phyloP scores from a whole-genome alignment of 2,113 vertebrate genomes.

The Cettia cetti region DNA sequence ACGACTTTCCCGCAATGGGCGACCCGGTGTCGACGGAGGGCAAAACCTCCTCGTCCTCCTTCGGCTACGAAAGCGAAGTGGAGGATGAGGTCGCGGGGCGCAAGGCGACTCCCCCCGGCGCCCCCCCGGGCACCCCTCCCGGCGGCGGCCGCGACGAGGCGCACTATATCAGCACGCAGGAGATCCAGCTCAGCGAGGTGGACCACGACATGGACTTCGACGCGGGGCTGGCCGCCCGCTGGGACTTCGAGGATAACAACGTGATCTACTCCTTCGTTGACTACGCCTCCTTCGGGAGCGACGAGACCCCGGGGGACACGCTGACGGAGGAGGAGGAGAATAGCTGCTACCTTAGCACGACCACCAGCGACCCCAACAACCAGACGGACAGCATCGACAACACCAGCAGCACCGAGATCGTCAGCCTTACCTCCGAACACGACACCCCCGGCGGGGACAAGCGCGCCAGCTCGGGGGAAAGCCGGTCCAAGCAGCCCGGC shows the following conservation, averaged over 20 bases:
- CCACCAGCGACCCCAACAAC: conserved; percentile 71
- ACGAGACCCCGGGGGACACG: conserved; percentile 73
- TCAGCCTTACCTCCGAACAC: conserved; percentile 78
- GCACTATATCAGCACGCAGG: conserved; percentile 93
- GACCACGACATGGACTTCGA: conserved; percentile 87
- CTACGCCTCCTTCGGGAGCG: conserved; percentile 84
- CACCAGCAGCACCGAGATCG: conserved; percentile 73
- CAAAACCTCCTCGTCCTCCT: conserved; percentile 61
- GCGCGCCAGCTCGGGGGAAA: conserved; percentile 74
- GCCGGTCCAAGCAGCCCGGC: conserved; percentile 65
- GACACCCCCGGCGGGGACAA: conserved; percentile 72
- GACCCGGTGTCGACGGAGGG: conserved; percentile 19
- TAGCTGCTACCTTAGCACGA: conserved; percentile 77
- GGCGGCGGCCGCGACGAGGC: conserved; percentile 74
- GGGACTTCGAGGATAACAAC: conserved; percentile 86
- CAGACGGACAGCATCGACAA: conserved; percentile 59
- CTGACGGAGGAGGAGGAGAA: conserved; percentile 67
- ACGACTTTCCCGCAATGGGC: neutral
- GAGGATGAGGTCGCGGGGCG: conserved; percentile 5
- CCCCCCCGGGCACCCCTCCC: neutral
- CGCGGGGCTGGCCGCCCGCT: conserved; percentile 77
- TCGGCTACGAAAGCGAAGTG: conserved; percentile 69
- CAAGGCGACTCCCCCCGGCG: neutral
- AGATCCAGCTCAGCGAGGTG: conserved; percentile 91
- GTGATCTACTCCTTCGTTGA: conserved; percentile 88